Conservation (phyloP, 2,797 vertebrate genomes). For the Passerculus sandwichensis region DNA sequence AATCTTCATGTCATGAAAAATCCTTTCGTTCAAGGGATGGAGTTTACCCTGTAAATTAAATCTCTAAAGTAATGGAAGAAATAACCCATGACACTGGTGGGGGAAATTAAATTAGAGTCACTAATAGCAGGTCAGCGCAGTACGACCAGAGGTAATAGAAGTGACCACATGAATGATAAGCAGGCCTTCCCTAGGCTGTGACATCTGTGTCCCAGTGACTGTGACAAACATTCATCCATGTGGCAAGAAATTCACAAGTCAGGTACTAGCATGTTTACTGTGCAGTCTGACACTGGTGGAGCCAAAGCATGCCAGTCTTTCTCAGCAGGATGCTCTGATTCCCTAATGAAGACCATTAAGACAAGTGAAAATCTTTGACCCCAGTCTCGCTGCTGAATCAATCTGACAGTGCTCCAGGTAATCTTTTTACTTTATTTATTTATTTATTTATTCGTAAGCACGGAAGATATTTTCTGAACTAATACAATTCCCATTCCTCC, state of each 20-base stretch:
- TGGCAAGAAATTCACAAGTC: conserved; percentile 73
- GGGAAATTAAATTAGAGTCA: conserved; percentile 84
- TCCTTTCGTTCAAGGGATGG: conserved; percentile 70
- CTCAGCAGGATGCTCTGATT: conserved; percentile 63
- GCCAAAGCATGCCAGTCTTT: conserved; percentile 53
- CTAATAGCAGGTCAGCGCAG: conserved; percentile 78
- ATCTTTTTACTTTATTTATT: neutral
- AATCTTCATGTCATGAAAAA: conserved; percentile 73
- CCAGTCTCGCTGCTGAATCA: conserved; percentile 43
- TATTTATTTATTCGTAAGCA: neutral
- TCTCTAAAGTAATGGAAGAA: conserved; percentile 79
- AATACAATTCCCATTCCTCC: neutral
- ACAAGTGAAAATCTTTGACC: conserved; percentile 64
- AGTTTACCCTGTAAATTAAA: conserved; percentile 81
- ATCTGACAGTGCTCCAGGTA: conserved; percentile 31
- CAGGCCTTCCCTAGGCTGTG: conserved; percentile 63
- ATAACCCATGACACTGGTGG: conserved; percentile 79
- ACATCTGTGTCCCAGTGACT: conserved; percentile 61
- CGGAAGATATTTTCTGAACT: conserved; percentile 45
- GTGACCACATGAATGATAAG: conserved; percentile 79
- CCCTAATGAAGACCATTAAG: conserved; percentile 70
- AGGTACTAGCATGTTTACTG: conserved; percentile 71
- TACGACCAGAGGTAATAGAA: conserved; percentile 79
- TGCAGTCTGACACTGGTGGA: neutral
- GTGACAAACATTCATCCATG: conserved; percentile 72